Percentiles rank a stretch among this genome's conserved stretches.
These are phyloP conservation scores for Epinotia demarniana DNA, from an alignment of 2,888 invertebrate genomes.

Conservation along the genomic window DNA sequence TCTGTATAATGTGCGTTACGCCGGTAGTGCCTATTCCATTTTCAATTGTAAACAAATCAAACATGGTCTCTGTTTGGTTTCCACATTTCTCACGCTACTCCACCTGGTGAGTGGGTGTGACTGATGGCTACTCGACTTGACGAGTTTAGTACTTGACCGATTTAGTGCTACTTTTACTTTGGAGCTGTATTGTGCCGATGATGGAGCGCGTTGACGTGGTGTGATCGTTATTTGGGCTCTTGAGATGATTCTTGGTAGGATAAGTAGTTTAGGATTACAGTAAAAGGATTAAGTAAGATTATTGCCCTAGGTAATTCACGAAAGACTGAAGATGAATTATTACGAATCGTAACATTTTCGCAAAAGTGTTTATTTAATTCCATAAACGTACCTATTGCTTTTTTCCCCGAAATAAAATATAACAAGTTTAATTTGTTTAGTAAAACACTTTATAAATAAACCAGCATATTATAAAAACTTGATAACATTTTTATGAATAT, in stretches of 20 bases:
- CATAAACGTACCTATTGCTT: too few species aligned
- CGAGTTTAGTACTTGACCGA: conserved; percentile 41
- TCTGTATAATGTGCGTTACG: background rate
- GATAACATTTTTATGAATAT: background rate
- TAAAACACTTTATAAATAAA: background rate
- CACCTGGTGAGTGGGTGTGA: conserved; percentile 39
- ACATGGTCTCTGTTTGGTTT: conserved; percentile 22
- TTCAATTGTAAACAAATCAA: conserved; percentile 27
- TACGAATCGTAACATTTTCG: too few species aligned
- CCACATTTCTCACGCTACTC: conserved; percentile 40
- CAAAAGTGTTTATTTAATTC: too few species aligned
- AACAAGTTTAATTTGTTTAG: background rate
- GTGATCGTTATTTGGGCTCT: conserved; percentile 10
- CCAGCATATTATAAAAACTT: background rate
- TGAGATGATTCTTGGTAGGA: background rate
- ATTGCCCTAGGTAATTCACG: too few species aligned
- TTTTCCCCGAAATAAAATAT: too few species aligned
- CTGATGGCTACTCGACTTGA: conserved; percentile 38
- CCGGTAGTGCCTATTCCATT: background rate
- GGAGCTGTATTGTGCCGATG: conserved; percentile 21
- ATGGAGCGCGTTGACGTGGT: conserved; percentile 5
- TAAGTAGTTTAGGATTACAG: background rate
- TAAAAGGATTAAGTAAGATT: too few species aligned
- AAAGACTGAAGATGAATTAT: too few species aligned
- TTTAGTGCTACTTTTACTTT: conserved; percentile 36